Conservation (phyloP, 2,888 invertebrate species). For the Meganola albula region DNA sequence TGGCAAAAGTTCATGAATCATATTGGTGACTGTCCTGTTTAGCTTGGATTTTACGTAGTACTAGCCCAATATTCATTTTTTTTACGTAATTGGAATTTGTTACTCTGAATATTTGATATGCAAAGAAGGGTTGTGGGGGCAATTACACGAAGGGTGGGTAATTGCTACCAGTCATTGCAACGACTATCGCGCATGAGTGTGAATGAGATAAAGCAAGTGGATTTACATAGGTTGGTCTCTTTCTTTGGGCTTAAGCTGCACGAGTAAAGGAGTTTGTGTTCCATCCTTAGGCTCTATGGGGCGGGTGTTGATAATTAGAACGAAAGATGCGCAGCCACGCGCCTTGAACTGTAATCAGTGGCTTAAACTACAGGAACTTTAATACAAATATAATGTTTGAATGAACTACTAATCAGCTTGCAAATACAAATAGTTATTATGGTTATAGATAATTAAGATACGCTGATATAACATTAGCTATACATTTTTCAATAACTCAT, state of each 20-base stretch:
- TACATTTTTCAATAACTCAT: too few species aligned
- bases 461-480: constrained; percentile 14
- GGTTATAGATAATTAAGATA: too few species aligned
- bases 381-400: too few species aligned
- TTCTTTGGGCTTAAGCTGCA: constrained; percentile 37
- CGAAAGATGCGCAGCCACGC: constrained; percentile 71
- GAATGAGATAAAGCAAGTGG: constrained; percentile 21
- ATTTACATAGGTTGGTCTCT: constrained; percentile 29
- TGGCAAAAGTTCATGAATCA: too few species aligned
- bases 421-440: too few species aligned
- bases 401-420: too few species aligned
- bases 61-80: too few species aligned
- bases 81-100: constrained; percentile 42
- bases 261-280: constrained; percentile 45
- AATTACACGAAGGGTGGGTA: constrained; percentile 41
- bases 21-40: too few species aligned
- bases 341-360: constrained; percentile 50
- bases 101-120: constrained; percentile 45
- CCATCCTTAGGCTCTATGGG: constrained; percentile 49
- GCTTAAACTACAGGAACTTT: constrained; percentile 36
- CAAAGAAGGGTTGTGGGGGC: constrained; percentile 48
- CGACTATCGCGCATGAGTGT: constrained; percentile 25
- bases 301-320: constrained; percentile 67
- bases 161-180: constrained; percentile 40
- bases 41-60: too few species aligned